Base-by-base conservation (phyloP, 2,888 invertebrate genomes). In the Hydrotaea diabolus region DNA sequence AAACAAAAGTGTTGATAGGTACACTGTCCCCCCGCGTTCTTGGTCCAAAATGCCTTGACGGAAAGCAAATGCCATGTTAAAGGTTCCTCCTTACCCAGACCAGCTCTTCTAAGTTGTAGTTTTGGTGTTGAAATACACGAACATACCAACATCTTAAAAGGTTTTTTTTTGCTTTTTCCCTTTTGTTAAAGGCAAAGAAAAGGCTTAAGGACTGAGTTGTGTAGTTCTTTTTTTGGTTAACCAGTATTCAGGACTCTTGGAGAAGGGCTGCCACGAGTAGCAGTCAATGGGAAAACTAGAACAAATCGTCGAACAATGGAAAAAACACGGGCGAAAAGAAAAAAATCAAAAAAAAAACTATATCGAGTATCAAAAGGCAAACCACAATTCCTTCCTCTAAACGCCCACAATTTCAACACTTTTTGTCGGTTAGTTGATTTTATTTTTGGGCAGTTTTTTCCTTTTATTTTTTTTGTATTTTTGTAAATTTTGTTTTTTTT, bases 321-420 rank as follows among this genome's bases (percentile, higher is more conserved):
- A 31, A 39, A 11, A 4, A 39, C 3, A 39, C 1, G 39, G 4
- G 39, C 4, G 39, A 13, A 39, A 11, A 2, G 4, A 36, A 55
- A 11, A 8, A 13, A 39, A 19, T 49, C 17, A 46, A 72, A n/a
- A 59, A 31, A 13, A 36, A 31, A 17, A 4, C 36, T 26, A 2
- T 19, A 66, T 55, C 11, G 19, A 64, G 17, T 13, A 64, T 39
- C 49, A 23, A 46, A 59, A 19, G 17, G 39, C 57, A 53, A 62
- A 53, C n/a, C 69, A 46, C 72, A 72, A 77, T 17, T 57, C 72
- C 46, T 76, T 64, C 64, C 46, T 46, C 31, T 23, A 73, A 62
- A 74, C 77, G 69, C 59, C 75, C 19, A 71, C 31, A 59, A 55
- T 73, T 73, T 80, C 83, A 76, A 80, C 76, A 83, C 79, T 39